Evolutionary conservation across 35 echinoderm and acorn worm species (phyloP).

Genomic region (Eucidaris tribuloides): DNA sequence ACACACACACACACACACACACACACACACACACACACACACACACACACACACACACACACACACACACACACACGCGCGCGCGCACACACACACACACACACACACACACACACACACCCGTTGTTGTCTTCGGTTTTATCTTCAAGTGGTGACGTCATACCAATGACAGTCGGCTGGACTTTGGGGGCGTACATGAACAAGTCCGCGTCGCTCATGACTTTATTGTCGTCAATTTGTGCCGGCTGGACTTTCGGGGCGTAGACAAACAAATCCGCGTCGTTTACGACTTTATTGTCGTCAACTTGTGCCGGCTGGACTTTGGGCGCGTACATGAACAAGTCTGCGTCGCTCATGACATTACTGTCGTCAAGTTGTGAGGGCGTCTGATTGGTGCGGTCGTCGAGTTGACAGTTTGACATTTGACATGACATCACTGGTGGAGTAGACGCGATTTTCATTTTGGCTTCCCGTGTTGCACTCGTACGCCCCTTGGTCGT

Average conservation of each 20-base stretch:
- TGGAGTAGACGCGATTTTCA: neutral
- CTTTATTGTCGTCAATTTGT: neutral
- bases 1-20: too few relatives aligned
- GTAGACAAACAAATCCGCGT: neutral
- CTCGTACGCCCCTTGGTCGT: neutral
- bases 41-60: too few relatives aligned
- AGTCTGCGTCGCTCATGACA: neutral
- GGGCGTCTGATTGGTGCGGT: neutral
- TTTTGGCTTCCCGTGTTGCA: neutral
- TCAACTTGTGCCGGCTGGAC: too few relatives aligned
- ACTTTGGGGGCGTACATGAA: neutral
- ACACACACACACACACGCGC: too few relatives aligned
- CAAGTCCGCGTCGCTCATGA: neutral
- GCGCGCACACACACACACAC: too few relatives aligned
- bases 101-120: too few relatives aligned
- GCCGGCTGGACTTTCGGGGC: neutral
- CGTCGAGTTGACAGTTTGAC: neutral
- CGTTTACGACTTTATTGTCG: too few relatives aligned
- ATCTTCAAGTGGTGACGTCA: too few relatives aligned
- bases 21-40: too few relatives aligned
- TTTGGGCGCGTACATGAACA: neutral
- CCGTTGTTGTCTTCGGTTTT: too few relatives aligned
- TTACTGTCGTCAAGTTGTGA: neutral
- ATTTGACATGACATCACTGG: neutral
- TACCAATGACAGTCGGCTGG: neutral